Evolutionary conservation across 2,797 vertebrate species (phyloP), one percentile per base, ranked within the genome.

Genomic region (Catamblyrhynchus diadema): DNA sequence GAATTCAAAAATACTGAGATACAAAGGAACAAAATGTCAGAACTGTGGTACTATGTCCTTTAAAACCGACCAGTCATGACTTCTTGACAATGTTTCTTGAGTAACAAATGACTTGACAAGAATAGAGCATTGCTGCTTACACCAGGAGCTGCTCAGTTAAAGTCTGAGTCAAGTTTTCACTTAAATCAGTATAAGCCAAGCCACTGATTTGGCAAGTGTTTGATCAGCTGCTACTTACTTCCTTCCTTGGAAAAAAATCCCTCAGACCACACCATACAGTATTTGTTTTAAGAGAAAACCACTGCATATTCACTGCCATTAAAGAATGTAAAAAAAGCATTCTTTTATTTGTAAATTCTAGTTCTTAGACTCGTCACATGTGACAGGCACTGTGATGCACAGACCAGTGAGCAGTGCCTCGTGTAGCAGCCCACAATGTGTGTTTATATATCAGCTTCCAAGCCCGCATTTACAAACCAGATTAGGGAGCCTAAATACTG

Each of bases 191-290:
- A 7, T 35, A 82, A 87, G 50, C 84, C 88, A 90, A 94, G 74
- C 79, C 86, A 92, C 79, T 74, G 91, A 85, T 89, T 28, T 86
- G 85, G 91, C 72, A 93, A 91, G 65, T 32, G 50, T 83, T 78
- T 74, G 39, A 88, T 86, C 88, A 96, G 91, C 94, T 95, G 86
- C 79, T 87, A 77, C 61, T 82, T 92, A 66, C 81, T 89, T 93
- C 70, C 91, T 86, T 86, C 74, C 93, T 92, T 82, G 67, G 86
- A 82, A 93, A 93, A 92, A 93, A 62, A 61, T 25, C 64, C 81
- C 75, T 87, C 78, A 82, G 56, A 87, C 64, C 89, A 93, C 81
- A 81, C 48, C 20, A 28, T 25, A 27, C 51, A 87, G 44, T 39
- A 77, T 70, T 92, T 94, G 48, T 77, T 91, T 95, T 48, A 92